A percentile compares a stretch with the other conserved stretches of the same genome.
These are phyloP conservation scores for Helobdella robusta DNA, from an alignment of 2,888 invertebrate genomes.

Conservation along the genomic window DNA sequence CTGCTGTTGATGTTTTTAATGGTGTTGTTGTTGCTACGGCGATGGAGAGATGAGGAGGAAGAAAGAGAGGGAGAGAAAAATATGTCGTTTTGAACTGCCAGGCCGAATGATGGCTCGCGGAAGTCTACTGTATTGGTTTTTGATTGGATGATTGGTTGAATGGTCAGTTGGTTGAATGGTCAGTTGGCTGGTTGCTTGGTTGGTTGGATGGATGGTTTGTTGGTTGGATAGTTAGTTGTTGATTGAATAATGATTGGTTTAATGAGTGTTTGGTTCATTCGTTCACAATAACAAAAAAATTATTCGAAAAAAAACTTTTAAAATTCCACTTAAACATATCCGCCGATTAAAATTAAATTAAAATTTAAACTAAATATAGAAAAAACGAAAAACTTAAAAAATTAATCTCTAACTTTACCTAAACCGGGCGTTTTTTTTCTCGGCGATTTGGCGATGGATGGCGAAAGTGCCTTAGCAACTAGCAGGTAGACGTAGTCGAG, in stretches of 20 bases:
- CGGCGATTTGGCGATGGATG: neutral
- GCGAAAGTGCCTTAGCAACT: slow-evolving; percentile 51
- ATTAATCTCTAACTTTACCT: neutral
- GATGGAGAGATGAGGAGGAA: too few species aligned
- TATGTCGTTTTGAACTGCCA: slow-evolving; percentile 25
- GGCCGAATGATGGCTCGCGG: slow-evolving; percentile 26
- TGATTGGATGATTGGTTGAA: too few species aligned
- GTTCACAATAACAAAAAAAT: neutral
- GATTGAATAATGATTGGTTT: too few species aligned
- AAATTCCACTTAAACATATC: too few species aligned
- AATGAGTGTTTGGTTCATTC: neutral
- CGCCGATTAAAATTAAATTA: neutral
- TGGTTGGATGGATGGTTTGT: too few species aligned
- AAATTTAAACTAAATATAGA: neutral
- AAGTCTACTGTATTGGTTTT: slow-evolving; percentile 18
- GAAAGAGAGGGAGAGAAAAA: too few species aligned
- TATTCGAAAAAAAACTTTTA: too few species aligned
- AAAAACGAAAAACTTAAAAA: neutral
- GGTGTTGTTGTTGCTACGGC: too few species aligned
- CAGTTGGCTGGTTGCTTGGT: too few species aligned
- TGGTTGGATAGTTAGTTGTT: too few species aligned
- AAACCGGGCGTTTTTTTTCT: slow-evolving; percentile 4
- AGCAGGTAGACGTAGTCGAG: slow-evolving; percentile 76
- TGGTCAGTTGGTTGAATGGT: too few species aligned
- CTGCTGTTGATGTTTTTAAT: slow-evolving; percentile 6